Evolutionary conservation across 2,113 vertebrate genomes (phyloP).

Genomic region (Aspidoscelis tigris): DNA sequence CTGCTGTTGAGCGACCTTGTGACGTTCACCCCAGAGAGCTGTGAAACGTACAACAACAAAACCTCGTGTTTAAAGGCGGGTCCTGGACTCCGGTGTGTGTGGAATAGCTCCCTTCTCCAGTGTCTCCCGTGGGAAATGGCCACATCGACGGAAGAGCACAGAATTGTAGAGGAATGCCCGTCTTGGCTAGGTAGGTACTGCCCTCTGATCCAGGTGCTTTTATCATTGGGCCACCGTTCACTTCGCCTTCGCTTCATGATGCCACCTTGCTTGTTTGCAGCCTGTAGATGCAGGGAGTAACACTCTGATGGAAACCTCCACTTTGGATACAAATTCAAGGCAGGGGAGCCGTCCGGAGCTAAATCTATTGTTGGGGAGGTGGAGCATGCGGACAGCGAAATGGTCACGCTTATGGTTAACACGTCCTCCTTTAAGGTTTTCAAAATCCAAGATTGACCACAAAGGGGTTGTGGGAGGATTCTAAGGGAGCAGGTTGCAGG

Average conservation of each 20-base stretch:
- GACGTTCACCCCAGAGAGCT: conserved; percentile 84
- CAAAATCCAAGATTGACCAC: background rate
- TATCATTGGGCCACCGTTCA: background rate
- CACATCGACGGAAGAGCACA: conserved; percentile 62
- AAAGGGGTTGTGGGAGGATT: background rate
- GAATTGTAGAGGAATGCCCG: conserved; percentile 77
- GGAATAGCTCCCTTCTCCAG: conserved; percentile 71
- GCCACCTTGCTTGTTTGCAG: background rate
- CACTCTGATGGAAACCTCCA: background rate
- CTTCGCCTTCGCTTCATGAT: background rate
- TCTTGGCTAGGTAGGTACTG: conserved; percentile 80
- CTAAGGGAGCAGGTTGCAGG: too few species aligned
- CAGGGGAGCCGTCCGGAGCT: too few species aligned
- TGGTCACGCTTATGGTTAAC: background rate
- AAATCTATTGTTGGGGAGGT: background rate
- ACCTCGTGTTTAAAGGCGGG: conserved; percentile 75
- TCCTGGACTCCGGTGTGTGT: conserved; percentile 85
- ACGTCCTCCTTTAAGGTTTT: background rate
- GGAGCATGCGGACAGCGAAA: background rate
- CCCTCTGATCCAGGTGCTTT: background rate
- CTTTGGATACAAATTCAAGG: background rate
- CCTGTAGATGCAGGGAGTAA: background rate
- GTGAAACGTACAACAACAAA: conserved; percentile 75
- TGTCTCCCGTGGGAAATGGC: conserved; percentile 88
- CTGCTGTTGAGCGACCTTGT: conserved; percentile 92